These are phyloP conservation scores for Euphysa ruthae DNA, from an alignment of 30 jellyfish, hydroid and myxozoan species.

Conservation along the genomic window DNA sequence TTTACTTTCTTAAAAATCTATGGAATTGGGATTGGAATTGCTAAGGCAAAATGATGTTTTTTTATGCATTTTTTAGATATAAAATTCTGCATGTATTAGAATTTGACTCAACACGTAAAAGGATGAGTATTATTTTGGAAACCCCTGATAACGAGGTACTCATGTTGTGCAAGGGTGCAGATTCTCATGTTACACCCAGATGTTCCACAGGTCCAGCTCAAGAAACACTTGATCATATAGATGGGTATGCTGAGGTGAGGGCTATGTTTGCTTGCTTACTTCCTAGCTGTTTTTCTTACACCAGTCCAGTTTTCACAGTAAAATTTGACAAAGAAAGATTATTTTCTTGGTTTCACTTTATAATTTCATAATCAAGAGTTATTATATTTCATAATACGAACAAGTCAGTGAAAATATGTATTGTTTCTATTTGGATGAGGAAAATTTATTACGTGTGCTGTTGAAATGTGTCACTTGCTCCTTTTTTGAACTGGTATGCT, in stretches of 20 bases:
- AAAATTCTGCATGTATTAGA: constrained; percentile 84
- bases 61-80: constrained; percentile 29
- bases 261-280: too few relatives aligned
- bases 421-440: too few relatives aligned
- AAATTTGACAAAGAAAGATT: too few relatives aligned
- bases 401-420: too few relatives aligned
- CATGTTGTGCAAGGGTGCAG: constrained; percentile 97
- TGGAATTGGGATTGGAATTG: neutral
- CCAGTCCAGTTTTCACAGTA: too few relatives aligned
- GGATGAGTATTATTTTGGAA: constrained; percentile 89
- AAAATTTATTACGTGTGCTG: too few relatives aligned
- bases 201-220: constrained; percentile 65
- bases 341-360: too few relatives aligned
- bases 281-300: too few relatives aligned
- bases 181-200: constrained; percentile 78
- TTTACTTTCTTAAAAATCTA: neutral
- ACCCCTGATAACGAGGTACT: constrained; percentile 55
- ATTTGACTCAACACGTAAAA: constrained; percentile 86
- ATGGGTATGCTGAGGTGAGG: constrained; percentile 85
- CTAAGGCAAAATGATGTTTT: neutral
- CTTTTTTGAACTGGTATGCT: too few relatives aligned
- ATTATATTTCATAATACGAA: too few relatives aligned
- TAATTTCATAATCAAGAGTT: too few relatives aligned
- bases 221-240: constrained; percentile 64
- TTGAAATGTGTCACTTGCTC: too few relatives aligned